These are phyloP conservation scores for Cyanoderma ruficeps DNA, from an alignment of 2,113 vertebrate genomes.

Conservation along the genomic window DNA sequence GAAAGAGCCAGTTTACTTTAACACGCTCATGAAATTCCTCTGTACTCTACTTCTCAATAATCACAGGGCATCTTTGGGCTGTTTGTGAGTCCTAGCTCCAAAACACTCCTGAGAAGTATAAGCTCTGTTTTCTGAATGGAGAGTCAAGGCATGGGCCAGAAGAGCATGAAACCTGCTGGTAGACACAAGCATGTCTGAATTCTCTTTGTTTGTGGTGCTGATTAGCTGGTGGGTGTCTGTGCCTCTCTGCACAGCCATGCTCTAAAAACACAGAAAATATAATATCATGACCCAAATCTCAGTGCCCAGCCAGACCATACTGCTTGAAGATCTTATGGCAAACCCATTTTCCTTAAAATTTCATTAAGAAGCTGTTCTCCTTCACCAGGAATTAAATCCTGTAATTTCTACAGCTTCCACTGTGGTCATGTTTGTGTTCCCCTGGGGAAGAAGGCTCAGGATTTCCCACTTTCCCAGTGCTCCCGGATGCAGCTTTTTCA, in stretches of 20 bases:
- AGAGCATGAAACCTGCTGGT: background rate
- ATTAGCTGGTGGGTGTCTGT: background rate
- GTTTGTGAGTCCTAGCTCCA: background rate
- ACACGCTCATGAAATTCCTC: background rate
- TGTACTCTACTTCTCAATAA: background rate
- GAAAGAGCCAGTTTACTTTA: constrained; percentile 32
- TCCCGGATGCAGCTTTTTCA: background rate
- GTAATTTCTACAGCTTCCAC: background rate
- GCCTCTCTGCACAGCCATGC: background rate
- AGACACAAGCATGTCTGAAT: background rate
- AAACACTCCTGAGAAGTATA: background rate
- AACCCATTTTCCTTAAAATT: background rate
- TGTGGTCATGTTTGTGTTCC: background rate
- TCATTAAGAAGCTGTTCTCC: background rate
- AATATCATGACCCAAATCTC: background rate
- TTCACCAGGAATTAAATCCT: background rate
- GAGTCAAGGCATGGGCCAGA: background rate
- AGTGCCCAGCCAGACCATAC: background rate
- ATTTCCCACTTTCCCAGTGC: background rate
- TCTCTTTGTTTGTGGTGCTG: background rate
- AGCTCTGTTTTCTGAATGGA: background rate
- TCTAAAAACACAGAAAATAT: background rate
- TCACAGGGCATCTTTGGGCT: background rate
- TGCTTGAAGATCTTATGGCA: background rate
- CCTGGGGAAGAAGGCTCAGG: fast-evolving